Conservation (phyloP, 2,888 invertebrate genomes). For the Ischnura elegans region DNA sequence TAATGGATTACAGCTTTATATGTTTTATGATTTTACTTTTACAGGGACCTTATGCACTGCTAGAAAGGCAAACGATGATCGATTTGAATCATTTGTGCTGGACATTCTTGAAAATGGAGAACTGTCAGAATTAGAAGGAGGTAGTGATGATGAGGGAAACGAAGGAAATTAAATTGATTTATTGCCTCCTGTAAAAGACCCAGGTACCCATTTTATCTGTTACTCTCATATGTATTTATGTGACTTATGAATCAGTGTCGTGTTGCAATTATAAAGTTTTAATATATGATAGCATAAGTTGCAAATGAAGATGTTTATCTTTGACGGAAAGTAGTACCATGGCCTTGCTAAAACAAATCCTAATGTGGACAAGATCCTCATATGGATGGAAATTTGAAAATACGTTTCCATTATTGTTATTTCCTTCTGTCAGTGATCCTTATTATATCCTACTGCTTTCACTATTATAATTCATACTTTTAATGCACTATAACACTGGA, state of each 20-base stretch:
- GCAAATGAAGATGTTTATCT: neutral
- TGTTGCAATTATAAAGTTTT: neutral
- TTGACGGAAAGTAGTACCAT: neutral
- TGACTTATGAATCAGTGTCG: neutral
- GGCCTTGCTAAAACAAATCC: neutral
- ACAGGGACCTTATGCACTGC: neutral
- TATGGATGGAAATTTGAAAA: neutral
- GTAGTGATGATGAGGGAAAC: constrained; percentile 20
- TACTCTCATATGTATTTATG: neutral
- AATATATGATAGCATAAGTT: neutral
- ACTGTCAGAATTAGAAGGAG: neutral
- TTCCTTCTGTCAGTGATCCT: neutral
- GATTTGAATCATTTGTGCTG: constrained; percentile 17
- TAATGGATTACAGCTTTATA: neutral
- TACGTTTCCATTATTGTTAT: neutral
- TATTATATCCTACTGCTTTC: neutral
- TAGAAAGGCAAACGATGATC: constrained; percentile 12
- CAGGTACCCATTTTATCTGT: constrained; percentile 9
- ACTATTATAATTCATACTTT: neutral
- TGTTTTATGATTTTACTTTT: neutral
- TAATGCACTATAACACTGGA: neutral
- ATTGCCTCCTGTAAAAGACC: neutral
- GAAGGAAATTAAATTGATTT: constrained; percentile 4
- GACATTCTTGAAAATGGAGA: constrained; percentile 27
- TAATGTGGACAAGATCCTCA: constrained; percentile 1